Base-by-base conservation (phyloP, 2,113 vertebrate genomes). In the Ochotona princeps region DNA sequence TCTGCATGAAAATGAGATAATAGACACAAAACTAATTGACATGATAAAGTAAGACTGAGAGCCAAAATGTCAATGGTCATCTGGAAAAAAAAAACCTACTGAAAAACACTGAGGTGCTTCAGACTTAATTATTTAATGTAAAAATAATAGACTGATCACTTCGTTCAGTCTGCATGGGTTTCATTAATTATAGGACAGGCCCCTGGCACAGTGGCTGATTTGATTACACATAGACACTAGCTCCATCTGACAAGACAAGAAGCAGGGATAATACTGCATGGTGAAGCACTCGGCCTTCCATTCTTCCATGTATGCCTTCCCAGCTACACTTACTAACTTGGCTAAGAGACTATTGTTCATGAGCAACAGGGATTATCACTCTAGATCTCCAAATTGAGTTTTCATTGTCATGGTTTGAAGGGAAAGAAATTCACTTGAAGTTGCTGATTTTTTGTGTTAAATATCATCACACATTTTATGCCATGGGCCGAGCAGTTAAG, bases 111-210 rank as follows among this genome's bases (percentile, higher is more conserved):
- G 30, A 67, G 47, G 51, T 81, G 92, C 83, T 92, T 89, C 78
- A 74, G 82, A 82, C 26, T 94, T 95, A 92, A 93, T 97, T 85
- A 96, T 94, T 94, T 87, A 93, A 75, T 95, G 72, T 90, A 84
- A 96, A 96, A 94, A 96, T 96, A 95, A 93, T 76, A 89, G 89
- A 93, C 88, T 92, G 89, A 93, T 92, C 93, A 78, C 73, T 95
- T 94, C 83, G 74, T 73, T 92, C 84, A 65, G 63, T 75, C 84
- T 94, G 67, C 87, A 83, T 38, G 83, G 25, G 81, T 81, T 89
- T 94, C 76, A 87, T 87, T 94, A 95, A 95, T 92, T 87, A 93
- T 6, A 91, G 83, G 7, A 2, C 51, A 30, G 80, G 87, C 61
- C 87, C 67, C n/a, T 84, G 69, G 78, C 73, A 85, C 80, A 82